Evolutionary conservation across 2,888 invertebrate genomes (phyloP).

Genomic region (Scaptomyza tumidula): DNA sequence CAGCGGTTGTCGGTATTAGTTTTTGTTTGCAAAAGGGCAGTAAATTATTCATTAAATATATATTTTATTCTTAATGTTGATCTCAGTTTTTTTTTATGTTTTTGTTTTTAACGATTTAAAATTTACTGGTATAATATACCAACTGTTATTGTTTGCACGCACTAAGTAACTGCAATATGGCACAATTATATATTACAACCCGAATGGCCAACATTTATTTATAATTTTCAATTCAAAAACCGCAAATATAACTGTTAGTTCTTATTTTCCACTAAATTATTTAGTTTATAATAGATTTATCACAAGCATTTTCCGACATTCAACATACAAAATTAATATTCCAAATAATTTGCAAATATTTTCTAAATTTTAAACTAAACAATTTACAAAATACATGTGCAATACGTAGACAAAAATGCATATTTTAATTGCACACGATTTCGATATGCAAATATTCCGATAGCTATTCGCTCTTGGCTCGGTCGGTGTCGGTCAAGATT

Average conservation of each 20-base stretch:
- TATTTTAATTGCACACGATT: constrained; percentile 17
- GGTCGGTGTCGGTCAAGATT: constrained; percentile 16
- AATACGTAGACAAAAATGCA: constrained; percentile 17
- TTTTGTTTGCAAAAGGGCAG: constrained; percentile 75
- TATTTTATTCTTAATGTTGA: constrained; percentile 46
- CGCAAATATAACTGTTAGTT: background rate
- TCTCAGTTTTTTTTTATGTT: constrained; percentile 1
- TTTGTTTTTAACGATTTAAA: background rate
- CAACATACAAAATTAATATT: background rate
- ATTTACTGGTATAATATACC: background rate
- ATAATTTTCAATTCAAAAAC: background rate
- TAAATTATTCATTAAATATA: constrained; percentile 69
- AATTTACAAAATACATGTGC: background rate
- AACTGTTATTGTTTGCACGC: background rate
- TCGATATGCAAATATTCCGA: constrained; percentile 29
- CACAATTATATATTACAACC: background rate
- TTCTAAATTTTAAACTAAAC: background rate
- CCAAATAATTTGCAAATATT: background rate
- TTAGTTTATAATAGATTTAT: background rate
- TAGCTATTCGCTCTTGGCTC: constrained; percentile 7
- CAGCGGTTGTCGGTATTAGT: constrained; percentile 66
- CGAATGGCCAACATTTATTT: background rate
- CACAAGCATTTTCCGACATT: background rate
- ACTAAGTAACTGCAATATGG: constrained; percentile 1
- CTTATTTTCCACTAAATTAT: background rate